phyloP scores from a whole-genome alignment of 1,140 invertebrate genomes.

The Mya arenaria region DNA sequence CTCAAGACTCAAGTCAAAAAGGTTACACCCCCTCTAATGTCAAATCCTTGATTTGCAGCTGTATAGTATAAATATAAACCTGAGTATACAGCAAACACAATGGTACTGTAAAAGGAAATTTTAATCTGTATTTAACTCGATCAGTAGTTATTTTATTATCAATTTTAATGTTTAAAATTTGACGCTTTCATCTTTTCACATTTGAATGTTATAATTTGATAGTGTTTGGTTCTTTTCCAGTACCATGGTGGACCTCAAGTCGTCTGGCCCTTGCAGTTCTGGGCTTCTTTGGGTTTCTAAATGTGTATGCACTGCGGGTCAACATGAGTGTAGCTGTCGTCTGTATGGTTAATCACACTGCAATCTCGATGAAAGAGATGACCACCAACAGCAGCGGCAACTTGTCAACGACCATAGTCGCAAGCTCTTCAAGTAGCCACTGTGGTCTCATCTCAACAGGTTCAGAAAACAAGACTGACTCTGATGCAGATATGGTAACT shows the following conservation, averaged over 20 bases:
- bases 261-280: conserved; percentile 75
- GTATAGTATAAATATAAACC: too few species aligned
- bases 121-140: too few species aligned
- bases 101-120: too few species aligned
- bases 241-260: conserved; percentile 76
- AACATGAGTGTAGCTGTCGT: conserved; percentile 78
- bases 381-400: conserved; percentile 4
- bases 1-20: too few species aligned
- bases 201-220: neutral
- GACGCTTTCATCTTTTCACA: too few species aligned
- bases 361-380: conserved; percentile 50
- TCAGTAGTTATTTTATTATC: too few species aligned
- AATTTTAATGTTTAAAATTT: neutral
- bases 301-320: conserved; percentile 75
- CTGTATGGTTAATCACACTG: conserved; percentile 78
- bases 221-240: conserved; percentile 54
- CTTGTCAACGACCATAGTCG: neutral
- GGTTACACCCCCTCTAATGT: too few species aligned
- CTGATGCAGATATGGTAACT: too few species aligned
- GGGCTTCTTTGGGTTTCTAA: conserved; percentile 77
- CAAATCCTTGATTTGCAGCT: too few species aligned
- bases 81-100: too few species aligned
- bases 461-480: too few species aligned
- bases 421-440: neutral
- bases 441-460: conserved; percentile 51